Base-by-base conservation (phyloP, 2,797 vertebrate genomes). In the Poeciliopsis paucimaculata region DNA sequence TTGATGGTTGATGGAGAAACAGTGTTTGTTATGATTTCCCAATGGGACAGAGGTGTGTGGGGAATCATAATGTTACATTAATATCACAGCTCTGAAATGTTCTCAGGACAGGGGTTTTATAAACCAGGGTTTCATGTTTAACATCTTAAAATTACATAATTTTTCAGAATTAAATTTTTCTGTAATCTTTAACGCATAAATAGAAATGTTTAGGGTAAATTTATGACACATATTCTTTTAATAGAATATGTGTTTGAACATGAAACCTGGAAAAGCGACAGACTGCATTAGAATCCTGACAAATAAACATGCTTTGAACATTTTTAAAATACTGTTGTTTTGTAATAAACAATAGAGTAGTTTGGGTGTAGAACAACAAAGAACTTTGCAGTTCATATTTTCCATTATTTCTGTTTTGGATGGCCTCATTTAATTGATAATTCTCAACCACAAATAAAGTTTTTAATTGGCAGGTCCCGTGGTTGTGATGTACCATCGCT, bases 381-480 rank as follows among this genome's bases (percentile, higher is more conserved):
- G 20, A 47, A 66, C 16, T 49, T 34, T 43, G 23, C 34, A 31
- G 62, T 4, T 41, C 64, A 43, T 43, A 28, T 41, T 62, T 77
- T 64, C 47, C 34, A 43, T 39, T 71, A 68, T 82, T 66, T 78
- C 20, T 72, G 68, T 76, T 72, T 39, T 79, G 39, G 74, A 11
- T 64, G 51, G 12, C 75, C 47, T 72, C 57, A 72, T 73, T 83
- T 79, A 43, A 81, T 79, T 86, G 75, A 82, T 86, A 45, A 89
- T 90, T 86, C 70, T 82, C 64, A 55, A 79, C 77, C 55, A 80
- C 79, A 84, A 80, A 81, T 80, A 87, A 83, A 86, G 72, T 84
- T 86, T 88, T 84, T 81, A 90, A 93, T 93, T 90, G 84, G 82
- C 79, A 82, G 73, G 66, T 83, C 80, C 78, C 81, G 75, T 31